Conservation (phyloP, 2,797 vertebrate genomes). For the Sylvia borin region DNA sequence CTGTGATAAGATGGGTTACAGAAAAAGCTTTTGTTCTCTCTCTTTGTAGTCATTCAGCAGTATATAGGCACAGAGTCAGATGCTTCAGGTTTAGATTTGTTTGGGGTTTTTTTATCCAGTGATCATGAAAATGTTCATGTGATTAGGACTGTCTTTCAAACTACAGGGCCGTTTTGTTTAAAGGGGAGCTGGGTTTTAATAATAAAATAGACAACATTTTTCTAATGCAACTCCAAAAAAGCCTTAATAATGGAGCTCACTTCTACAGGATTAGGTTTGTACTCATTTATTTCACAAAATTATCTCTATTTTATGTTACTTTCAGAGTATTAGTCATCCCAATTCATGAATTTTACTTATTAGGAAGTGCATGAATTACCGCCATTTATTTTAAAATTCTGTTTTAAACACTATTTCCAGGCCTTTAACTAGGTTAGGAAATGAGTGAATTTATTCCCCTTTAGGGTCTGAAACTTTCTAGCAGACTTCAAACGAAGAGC, state of each 20-base stretch:
- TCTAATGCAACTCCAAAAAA: background rate
- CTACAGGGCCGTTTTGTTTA: background rate
- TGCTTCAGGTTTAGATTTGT: background rate
- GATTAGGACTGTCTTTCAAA: background rate
- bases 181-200: background rate
- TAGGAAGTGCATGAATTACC: background rate
- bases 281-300: background rate
- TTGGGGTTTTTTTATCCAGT: background rate
- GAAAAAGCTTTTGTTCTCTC: background rate
- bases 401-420: constrained; percentile 11
- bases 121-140: background rate
- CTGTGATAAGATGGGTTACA: background rate
- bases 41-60: background rate
- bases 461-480: background rate
- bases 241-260: background rate
- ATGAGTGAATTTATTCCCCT: background rate
- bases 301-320: background rate
- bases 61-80: background rate
- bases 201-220: background rate
- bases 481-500: background rate
- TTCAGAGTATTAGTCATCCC: background rate
- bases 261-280: background rate
- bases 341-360: background rate
- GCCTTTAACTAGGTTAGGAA: constrained; percentile 6
- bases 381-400: constrained; percentile 15